These are phyloP conservation scores for Typhlichthys subterraneus DNA, from an alignment of 2,797 vertebrate genomes.

Conservation along the genomic window DNA sequence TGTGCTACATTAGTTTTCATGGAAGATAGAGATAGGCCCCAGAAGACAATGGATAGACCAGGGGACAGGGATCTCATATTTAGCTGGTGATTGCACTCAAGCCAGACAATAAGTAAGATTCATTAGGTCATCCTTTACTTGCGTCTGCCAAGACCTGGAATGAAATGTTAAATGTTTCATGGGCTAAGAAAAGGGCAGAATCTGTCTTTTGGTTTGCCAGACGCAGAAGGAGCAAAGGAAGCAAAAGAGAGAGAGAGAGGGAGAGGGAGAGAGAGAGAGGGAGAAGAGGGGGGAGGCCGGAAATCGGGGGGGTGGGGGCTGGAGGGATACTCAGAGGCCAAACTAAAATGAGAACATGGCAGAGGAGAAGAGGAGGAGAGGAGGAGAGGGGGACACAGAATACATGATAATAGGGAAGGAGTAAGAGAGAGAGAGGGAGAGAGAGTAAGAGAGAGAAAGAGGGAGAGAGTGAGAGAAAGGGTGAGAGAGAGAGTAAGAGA, in stretches of 20 bases:
- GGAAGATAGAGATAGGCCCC: constrained; percentile 57
- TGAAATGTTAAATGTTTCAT: constrained; percentile 99
- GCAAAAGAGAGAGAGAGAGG: constrained; percentile 16
- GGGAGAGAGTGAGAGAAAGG: constrained; percentile 2
- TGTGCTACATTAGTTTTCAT: constrained; percentile 28
- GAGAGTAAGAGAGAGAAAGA: too few relatives aligned
- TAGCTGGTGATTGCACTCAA: constrained; percentile 89
- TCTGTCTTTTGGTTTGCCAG: constrained; percentile 96
- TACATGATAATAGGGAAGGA: too few relatives aligned
- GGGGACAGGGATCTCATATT: constrained; percentile 88
- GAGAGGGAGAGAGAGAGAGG: constrained; percentile 18
- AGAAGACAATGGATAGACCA: constrained; percentile 73
- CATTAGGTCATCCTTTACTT: constrained; percentile 98
- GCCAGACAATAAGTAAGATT: constrained; percentile 97
- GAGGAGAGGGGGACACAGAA: not conserved
- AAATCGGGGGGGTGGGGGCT: constrained; percentile 48
- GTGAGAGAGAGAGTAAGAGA: not conserved
- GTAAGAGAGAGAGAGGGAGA: too few relatives aligned
- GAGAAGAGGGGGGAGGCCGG: constrained; percentile 35
- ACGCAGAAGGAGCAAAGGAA: constrained; percentile 70
- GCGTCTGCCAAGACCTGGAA: constrained; percentile 97
- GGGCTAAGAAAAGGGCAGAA: constrained; percentile 95
- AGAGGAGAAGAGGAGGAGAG: constrained; percentile 15
- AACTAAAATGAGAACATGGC: constrained; percentile 49
- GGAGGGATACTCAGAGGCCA: constrained; percentile 55